Evolutionary conservation across 2,113 vertebrate genomes (phyloP).

Genomic region (Oryzias celebensis): DNA sequence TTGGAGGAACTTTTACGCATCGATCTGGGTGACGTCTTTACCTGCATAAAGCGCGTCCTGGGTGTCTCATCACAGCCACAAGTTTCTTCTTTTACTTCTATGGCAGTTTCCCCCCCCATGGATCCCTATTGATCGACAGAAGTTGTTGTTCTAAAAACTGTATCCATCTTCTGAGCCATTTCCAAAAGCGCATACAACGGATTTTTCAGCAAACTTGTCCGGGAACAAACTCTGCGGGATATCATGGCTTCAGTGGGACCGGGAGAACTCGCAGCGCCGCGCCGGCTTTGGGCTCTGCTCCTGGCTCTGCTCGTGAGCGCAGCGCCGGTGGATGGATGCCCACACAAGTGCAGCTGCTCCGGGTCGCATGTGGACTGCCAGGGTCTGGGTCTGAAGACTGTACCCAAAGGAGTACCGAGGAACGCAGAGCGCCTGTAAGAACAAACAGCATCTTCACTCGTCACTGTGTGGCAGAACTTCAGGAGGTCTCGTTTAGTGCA

Average conservation of each 20-base stretch:
- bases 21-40: constrained; percentile 37
- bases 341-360: constrained; percentile 95
- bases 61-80: constrained; percentile 16
- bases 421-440: constrained; percentile 96
- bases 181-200: background rate
- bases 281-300: constrained; percentile 72
- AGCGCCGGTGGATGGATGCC: constrained; percentile 83
- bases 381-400: constrained; percentile 86
- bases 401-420: constrained; percentile 92
- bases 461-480: too few relatives aligned
- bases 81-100: constrained; percentile 9
- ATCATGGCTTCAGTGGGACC: constrained; percentile 74
- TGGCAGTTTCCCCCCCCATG: constrained; percentile 36
- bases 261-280: constrained; percentile 68
- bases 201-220: constrained; percentile 27
- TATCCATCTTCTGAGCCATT: too few relatives aligned
- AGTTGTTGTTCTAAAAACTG: constrained; percentile 12
- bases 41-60: constrained; percentile 9
- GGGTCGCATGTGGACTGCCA: constrained; percentile 97
- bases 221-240: constrained; percentile 48
- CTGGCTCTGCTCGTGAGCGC: constrained; percentile 74
- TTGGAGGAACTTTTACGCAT: constrained; percentile 57
- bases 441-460: too few relatives aligned
- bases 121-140: constrained; percentile 32
- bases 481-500: too few relatives aligned